Evolutionary conservation across 2,797 vertebrate genomes (phyloP), one percentile per base, ranked within the genome.

Genomic region (Zalophus californianus): DNA sequence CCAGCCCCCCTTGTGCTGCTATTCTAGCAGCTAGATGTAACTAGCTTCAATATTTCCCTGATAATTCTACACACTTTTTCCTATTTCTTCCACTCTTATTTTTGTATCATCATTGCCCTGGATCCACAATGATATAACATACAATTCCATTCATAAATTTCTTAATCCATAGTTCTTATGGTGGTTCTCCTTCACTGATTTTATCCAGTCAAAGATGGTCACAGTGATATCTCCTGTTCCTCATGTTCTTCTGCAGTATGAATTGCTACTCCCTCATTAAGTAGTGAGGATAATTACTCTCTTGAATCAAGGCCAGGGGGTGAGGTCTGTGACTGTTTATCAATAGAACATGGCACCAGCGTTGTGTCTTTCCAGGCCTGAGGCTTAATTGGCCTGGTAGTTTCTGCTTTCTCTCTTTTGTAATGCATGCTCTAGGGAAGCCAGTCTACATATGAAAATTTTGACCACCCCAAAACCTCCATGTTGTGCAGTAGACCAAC

Each of bases 1-100:
- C 32, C 25, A 72, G 11, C 5, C 10, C 15, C 5, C 1, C 52
- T 62, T 1, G 2, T 35, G 18, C 10, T 35, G 2, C 4, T 54
- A 54, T 20, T 70, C 21, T 75, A 75, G 80, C 66, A 68, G 16
- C 15, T 70, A 35, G 10, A n/a, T 38, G 0, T 25, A 50, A 70
- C 13, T 58, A 73, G 38, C 7, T 64, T 92, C 18, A 56, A 2
- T 78, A 66, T 38, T 32, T 86, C 8, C 66, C 20, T 56, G 32
- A 52, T 38, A 82, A 86, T 18, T 73, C 5, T n/a, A 52, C 2
- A 21, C 0, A 18, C 12, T 66, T 80, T 60, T 70, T 66, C 83
- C 32, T 54, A 16, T 77, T 89, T 60, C 38, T 82, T 8, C n/a
- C 72, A 29, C 25, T 78, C 14, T 9, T 56, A 20, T 18, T 44